phyloP scores from a whole-genome alignment of 2,113 vertebrate genomes.

The Siniperca chuatsi region DNA sequence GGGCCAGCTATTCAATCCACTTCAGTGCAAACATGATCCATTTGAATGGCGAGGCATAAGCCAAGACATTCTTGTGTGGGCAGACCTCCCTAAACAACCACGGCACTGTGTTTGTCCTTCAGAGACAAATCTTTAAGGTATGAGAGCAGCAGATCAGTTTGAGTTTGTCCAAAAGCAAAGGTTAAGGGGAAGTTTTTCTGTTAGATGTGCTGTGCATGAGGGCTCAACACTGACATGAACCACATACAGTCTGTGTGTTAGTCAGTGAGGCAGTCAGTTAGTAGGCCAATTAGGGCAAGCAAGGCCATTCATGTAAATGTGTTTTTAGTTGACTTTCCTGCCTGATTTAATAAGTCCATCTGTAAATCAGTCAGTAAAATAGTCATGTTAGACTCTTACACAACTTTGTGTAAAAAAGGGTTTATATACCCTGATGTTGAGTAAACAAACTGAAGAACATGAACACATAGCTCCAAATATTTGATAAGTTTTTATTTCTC shows the following conservation, averaged over 20 bases:
- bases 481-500: constrained; percentile 86
- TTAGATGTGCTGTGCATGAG: background rate
- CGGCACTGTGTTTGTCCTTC: constrained; percentile 67
- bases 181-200: constrained; percentile 34
- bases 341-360: constrained; percentile 30
- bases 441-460: constrained; percentile 39
- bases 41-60: constrained; percentile 70
- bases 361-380: constrained; percentile 6
- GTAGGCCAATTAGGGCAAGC: constrained; percentile 18
- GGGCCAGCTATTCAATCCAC: constrained; percentile 67
- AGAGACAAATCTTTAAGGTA: constrained; percentile 47
- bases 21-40: constrained; percentile 80
- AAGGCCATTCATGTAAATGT: constrained; percentile 11
- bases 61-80: constrained; percentile 80
- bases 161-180: constrained; percentile 51
- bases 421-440: background rate
- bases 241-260: constrained; percentile 15
- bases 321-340: constrained; percentile 11
- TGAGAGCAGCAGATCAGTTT: constrained; percentile 22
- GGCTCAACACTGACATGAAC: background rate
- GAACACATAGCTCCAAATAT: constrained; percentile 75
- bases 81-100: constrained; percentile 73
- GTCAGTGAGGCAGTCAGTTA: constrained; percentile 18
- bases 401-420: background rate
- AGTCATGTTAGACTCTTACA: constrained; percentile 9